These are phyloP conservation scores for Falcunculus frontatus DNA, from an alignment of 2,113 vertebrate species.

Conservation along the genomic window DNA sequence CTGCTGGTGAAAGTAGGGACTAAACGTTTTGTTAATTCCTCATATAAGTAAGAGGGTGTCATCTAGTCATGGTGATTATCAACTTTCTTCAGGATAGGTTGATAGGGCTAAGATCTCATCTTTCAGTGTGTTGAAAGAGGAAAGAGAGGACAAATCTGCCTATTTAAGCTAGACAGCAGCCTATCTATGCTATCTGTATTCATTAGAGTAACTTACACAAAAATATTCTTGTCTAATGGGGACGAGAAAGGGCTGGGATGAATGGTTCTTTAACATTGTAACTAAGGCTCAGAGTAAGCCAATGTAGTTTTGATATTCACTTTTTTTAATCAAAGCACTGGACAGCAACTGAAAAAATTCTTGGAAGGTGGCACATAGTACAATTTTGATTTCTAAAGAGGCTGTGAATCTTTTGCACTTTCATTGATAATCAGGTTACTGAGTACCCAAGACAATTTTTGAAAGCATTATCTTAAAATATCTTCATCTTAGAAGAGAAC, in stretches of 20 bases:
- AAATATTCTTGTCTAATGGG: neutral
- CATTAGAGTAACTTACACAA: neutral
- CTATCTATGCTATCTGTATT: neutral
- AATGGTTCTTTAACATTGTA: neutral
- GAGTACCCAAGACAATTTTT: neutral
- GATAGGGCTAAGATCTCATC: neutral
- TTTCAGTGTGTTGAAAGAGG: neutral
- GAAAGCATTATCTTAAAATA: neutral
- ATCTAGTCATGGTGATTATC: neutral
- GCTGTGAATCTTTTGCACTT: neutral
- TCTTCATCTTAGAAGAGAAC: neutral
- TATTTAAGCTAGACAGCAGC: neutral
- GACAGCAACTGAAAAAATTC: neutral
- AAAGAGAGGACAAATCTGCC: neutral
- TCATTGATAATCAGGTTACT: neutral
- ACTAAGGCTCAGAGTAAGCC: neutral
- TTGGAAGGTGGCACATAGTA: neutral
- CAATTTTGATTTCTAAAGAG: neutral
- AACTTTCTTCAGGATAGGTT: neutral
- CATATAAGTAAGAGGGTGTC: neutral
- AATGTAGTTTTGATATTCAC: neutral
- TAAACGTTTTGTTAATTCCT: neutral
- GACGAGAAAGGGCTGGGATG: neutral
- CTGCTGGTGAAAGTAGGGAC: neutral
- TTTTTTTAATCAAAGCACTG: neutral